Conservation (phyloP, 1,140 invertebrate species). For the Drosophila melanica region DNA sequence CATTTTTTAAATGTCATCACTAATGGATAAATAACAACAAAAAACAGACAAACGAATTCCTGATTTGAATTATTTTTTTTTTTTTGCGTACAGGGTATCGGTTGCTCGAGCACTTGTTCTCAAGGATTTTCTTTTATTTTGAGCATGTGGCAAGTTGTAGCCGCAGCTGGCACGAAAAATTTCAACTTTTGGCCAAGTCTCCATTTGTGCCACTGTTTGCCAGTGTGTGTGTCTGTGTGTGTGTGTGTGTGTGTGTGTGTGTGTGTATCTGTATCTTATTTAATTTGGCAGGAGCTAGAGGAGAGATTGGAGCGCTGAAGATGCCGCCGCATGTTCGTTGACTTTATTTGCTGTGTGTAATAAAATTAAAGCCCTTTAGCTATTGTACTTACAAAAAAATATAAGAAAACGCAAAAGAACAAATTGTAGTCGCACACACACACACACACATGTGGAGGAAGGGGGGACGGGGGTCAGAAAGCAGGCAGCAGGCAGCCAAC, state of each 20-base stretch:
- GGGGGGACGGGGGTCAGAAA: background rate
- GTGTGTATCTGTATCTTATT: constrained; percentile 64
- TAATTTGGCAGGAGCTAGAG: constrained; percentile 59
- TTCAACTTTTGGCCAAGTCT: constrained; percentile 63
- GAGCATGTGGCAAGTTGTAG: constrained; percentile 65
- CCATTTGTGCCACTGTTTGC: background rate
- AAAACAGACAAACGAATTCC: too few species aligned
- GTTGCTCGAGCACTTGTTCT: background rate
- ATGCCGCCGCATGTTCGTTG: constrained; percentile 73
- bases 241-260: constrained; percentile 1
- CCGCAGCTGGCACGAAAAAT: constrained; percentile 75
- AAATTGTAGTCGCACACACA: constrained; percentile 63
- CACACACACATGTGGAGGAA: background rate
- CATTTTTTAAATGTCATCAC: too few species aligned
- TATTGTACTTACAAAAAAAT: constrained; percentile 65
- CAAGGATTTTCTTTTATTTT: constrained; percentile 16
- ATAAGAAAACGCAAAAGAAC: constrained; percentile 49
- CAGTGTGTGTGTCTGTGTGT: background rate
- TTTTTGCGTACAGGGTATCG: constrained; percentile 11
- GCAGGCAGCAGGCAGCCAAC: constrained; percentile 40
- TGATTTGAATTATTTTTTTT: too few species aligned
- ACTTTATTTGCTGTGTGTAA: constrained; percentile 82
- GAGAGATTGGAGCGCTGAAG: background rate
- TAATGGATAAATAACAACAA: too few species aligned
- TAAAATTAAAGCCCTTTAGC: constrained; percentile 83